A percentile compares a stretch with the other conserved stretches of the same genome.
Evolutionary conservation across 2,888 invertebrate species (phyloP).

Genomic region (Blastobasis lacticolella): DNA sequence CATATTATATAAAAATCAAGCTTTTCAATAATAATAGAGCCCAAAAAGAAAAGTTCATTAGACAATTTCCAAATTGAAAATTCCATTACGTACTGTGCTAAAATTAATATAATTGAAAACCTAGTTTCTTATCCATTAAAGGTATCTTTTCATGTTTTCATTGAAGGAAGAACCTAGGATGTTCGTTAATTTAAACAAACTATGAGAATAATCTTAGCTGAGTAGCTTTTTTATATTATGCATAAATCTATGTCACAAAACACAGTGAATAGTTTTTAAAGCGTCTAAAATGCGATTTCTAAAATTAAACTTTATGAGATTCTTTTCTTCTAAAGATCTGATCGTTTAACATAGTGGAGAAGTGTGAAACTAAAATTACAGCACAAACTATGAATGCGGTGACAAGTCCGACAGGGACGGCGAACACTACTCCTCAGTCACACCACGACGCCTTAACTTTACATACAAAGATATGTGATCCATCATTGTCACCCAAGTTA

Average conservation of each 20-base stretch:
- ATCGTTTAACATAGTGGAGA: constrained; percentile 34
- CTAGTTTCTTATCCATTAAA: too few species aligned
- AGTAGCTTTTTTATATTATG: neutral
- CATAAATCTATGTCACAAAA: constrained; percentile 20
- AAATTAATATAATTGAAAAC: too few species aligned
- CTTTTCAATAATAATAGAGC: too few species aligned
- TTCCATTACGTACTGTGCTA: too few species aligned
- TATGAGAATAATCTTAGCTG: too few species aligned
- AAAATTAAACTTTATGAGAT: constrained; percentile 41
- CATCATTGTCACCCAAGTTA: constrained; percentile 22
- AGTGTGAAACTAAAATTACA: constrained; percentile 26
- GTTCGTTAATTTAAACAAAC: too few species aligned
- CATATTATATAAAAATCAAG: too few species aligned
- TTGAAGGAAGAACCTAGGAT: too few species aligned
- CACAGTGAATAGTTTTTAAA: constrained; percentile 45
- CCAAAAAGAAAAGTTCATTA: too few species aligned
- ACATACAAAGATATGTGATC: constrained; percentile 55
- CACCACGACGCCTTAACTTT: constrained; percentile 26
- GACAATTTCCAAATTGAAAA: too few species aligned
- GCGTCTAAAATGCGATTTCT: constrained; percentile 42
- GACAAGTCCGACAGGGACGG: constrained; percentile 28
- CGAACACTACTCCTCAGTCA: constrained; percentile 31
- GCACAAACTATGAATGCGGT: constrained; percentile 31
- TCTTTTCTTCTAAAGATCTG: constrained; percentile 32
- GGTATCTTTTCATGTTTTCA: too few species aligned